Base-by-base conservation (phyloP, 2,113 vertebrate genomes). In the Coptodon rendalli region DNA sequence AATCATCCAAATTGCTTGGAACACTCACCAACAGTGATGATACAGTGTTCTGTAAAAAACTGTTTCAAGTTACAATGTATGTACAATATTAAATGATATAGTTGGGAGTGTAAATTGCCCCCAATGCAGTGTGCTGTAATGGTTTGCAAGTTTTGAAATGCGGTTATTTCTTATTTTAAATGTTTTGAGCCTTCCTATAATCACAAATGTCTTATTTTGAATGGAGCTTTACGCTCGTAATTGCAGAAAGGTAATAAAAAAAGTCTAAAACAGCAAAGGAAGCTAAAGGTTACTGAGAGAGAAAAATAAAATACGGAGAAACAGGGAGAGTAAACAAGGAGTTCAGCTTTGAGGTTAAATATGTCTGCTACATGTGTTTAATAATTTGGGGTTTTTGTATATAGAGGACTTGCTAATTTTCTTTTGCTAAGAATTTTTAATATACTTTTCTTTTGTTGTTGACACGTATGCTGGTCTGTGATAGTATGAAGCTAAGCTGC, bases 151-250 rank as follows among this genome's bases (percentile, higher is more conserved):
- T 3, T 59, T 59, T 59, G 14, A 31, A 31, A 59, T 59, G 57
- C 27, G 17, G 8, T 59, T 29, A 31, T 59, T 59, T 59, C 5
- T 59, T 59, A 59, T 31, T 59, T 9, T 59, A 59, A 59, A 31
- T 0, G 27, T 59, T 59, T 31, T 29, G 0, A 29, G 0, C 1
- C 4, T 59, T 59, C 7, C 7, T 29, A 3, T 59, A 29, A 59
- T 16, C 29, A 9, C 56, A 59, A 59, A 59, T 59, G 56, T 29
- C 24, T 5, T 29, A 29, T 29, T 59, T 59, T 59, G 56, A 59
- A 27, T 5, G 24, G 13, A 29, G 24, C 56, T 29, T 59, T 59
- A 16, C 13, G 9, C 56, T 59, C 3, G 13, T 5, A 16, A 59
- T 29, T 29, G 29, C 56, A 59, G 56, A 29, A 1, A 5, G 24